Base-by-base conservation (phyloP, 2,888 invertebrate species). In the Hermodice carunculata region DNA sequence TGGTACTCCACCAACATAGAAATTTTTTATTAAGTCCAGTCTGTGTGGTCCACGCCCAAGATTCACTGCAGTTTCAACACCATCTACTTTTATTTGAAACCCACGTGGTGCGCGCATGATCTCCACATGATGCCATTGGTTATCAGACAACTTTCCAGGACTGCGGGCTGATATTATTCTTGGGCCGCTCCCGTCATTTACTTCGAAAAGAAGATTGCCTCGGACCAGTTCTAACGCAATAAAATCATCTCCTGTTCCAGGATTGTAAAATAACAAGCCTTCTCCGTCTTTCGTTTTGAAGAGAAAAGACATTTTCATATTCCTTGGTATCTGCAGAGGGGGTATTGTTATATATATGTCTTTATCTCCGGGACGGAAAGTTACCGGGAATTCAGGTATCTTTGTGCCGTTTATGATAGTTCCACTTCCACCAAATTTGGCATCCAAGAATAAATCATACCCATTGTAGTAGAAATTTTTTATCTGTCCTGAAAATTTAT, bases 1-100 rank as follows among this genome's bases (percentile, higher is more conserved):
- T 1, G 82, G 80, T 26, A 81, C 49, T 1, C 85, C 83, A n/a
- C 82, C 84, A 43, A 80, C 74, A 57, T 77, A 79, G 14, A 81
- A 70, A 5, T 49, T 53, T 3, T 73, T 68, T 6, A 19, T 71
- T 66, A 46, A 79, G 61, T 49, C 66, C 28, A 64, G 44, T 66
- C 70, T 14, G 59, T 73, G n/a, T n/a, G n/a, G n/a, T n/a, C n/a
- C n/a, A n/a, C n/a, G n/a, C n/a, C n/a, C n/a, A n/a, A n/a, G n/a
- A n/a, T n/a, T n/a, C n/a, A n/a, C n/a, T n/a, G n/a, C n/a, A n/a
- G n/a, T n/a, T n/a, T n/a, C n/a, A n/a, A n/a, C n/a, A n/a, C n/a
- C n/a, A n/a, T n/a, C n/a, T n/a, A n/a, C n/a, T n/a, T n/a, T n/a
- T n/a, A n/a, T n/a, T n/a, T n/a, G n/a, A n/a, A n/a, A n/a, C n/a